phyloP scores from a whole-genome alignment of 2,113 vertebrate species.

The Hemibagrus wyckioides region DNA sequence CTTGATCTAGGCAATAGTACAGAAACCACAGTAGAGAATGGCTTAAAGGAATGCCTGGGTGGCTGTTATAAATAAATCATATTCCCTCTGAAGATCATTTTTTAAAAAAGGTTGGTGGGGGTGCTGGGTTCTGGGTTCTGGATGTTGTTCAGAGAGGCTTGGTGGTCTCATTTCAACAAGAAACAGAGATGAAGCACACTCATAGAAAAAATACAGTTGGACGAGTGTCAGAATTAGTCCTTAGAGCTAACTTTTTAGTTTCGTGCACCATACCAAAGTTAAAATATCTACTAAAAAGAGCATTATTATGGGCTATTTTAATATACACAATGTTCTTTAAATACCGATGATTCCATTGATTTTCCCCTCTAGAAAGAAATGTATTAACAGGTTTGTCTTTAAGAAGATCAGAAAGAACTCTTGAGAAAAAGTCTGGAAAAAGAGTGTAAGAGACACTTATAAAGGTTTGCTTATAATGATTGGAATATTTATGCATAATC shows the following conservation, averaged over 20 bases:
- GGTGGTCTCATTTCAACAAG: neutral
- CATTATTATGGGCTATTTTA: too few relatives aligned
- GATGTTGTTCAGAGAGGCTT: neutral
- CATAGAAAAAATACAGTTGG: neutral
- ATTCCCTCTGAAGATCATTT: neutral
- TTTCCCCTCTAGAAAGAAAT: neutral
- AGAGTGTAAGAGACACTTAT: neutral
- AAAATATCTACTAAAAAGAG: neutral
- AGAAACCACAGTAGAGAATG: conserved; percentile 9
- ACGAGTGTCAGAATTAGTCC: neutral
- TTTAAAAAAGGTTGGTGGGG: neutral
- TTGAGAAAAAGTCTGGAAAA: neutral
- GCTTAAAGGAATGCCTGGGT: neutral
- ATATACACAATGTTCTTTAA: neutral
- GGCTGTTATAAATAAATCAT: conserved; percentile 1
- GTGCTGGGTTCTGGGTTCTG: neutral
- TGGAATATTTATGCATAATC: neutral
- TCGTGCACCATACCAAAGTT: neutral
- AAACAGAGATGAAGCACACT: neutral
- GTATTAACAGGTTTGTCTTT: neutral
- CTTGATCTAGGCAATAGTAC: neutral
- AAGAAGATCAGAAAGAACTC: neutral
- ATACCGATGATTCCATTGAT: neutral
- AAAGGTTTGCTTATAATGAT: neutral
- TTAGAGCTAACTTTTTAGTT: neutral